Percentiles rank a stretch among this genome's conserved stretches.
phyloP scores from a whole-genome alignment of 2,113 vertebrate genomes.

The Phodopus roborovskii region DNA sequence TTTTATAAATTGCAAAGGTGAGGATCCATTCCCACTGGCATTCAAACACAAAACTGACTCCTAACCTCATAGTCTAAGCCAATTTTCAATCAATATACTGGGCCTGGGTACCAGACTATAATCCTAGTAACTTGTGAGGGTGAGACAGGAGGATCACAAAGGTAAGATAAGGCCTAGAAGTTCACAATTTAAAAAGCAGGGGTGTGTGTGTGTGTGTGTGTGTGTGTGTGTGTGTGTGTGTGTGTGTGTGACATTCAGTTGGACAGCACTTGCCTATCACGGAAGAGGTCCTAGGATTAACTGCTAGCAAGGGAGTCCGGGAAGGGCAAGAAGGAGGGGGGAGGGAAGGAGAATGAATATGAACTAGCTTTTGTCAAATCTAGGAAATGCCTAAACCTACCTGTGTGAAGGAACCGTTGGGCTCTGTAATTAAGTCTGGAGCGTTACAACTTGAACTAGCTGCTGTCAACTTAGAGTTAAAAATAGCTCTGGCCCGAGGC shows the following conservation, averaged over 20 bases:
- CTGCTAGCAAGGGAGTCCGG: neutral
- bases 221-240: neutral
- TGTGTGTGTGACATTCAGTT: no score
- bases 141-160: no score
- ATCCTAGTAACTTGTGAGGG: neutral
- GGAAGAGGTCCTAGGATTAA: neutral
- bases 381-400: neutral
- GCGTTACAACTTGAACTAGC: slow-evolving; percentile 66
- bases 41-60: neutral
- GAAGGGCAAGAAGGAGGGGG: no score
- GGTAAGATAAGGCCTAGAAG: neutral
- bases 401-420: neutral
- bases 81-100: slow-evolving; percentile 12
- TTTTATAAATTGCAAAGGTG: neutral
- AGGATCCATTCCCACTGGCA: neutral
- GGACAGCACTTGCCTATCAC: neutral
- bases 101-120: neutral
- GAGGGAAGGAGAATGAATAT: neutral
- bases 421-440: slow-evolving; percentile 63
- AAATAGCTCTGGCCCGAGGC: slow-evolving; percentile 55
- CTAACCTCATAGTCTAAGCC: neutral
- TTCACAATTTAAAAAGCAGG: neutral
- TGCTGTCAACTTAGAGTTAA: slow-evolving; percentile 52
- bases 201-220: neutral
- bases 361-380: neutral